phyloP scores from a whole-genome alignment of 35 echinoderm and acorn worm genomes.

The Ophiothrix spiculata region DNA sequence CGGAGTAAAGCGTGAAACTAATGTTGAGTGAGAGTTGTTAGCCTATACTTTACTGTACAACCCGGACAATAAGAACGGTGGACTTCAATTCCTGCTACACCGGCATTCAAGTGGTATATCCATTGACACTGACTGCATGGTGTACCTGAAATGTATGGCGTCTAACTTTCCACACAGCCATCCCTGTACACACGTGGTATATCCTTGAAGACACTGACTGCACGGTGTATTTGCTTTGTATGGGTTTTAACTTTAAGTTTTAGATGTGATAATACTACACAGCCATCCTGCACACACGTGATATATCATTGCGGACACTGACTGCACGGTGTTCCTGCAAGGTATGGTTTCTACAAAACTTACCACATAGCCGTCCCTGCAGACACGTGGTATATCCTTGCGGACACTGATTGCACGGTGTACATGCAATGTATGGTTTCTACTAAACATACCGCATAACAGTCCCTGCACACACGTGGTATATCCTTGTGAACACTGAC shows the following conservation, averaged over 20 bases:
- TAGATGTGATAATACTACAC: no score
- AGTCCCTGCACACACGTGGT: slow-evolving; percentile 26
- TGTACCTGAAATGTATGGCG: slow-evolving; percentile 55
- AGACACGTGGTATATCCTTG: slow-evolving; percentile 33
- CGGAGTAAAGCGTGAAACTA: no score
- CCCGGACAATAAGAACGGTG: no score
- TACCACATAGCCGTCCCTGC: slow-evolving; percentile 53
- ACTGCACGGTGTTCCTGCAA: slow-evolving; percentile 18
- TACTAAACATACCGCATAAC: slow-evolving; percentile 46
- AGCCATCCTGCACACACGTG: no score
- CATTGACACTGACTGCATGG: slow-evolving; percentile 70
- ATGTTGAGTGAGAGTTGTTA: no score
- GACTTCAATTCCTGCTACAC: no score
- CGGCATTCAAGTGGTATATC: slow-evolving; percentile 31
- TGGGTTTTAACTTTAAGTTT: no score
- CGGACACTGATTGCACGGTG: slow-evolving; percentile 66
- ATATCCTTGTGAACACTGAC: slow-evolving; percentile 59
- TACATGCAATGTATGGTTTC: slow-evolving; percentile 63
- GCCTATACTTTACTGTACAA: no score
- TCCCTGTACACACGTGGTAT: slow-evolving; percentile 31
- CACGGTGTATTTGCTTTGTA: no score
- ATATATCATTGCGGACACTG: no score
- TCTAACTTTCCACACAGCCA: slow-evolving; percentile 62
- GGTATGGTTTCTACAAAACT: slow-evolving; percentile 57
- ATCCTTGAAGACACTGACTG: slow-evolving; percentile 58